Conservation (phyloP, 1,140 invertebrate genomes). For the Zeugodacus cucurbitae region DNA sequence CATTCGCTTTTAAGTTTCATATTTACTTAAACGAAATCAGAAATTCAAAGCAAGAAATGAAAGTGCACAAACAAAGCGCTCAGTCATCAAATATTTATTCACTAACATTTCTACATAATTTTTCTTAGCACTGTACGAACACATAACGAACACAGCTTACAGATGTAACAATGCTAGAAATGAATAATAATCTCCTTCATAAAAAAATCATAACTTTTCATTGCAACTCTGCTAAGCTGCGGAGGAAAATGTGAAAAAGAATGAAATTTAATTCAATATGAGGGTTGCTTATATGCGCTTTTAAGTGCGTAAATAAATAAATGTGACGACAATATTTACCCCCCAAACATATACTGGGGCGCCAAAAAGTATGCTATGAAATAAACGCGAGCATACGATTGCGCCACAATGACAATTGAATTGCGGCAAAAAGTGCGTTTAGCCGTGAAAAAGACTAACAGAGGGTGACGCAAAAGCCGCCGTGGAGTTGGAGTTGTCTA, state of each 20-base stretch:
- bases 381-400: background rate
- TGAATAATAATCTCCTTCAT: background rate
- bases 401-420: constrained; percentile 16
- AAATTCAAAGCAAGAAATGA: background rate
- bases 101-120: background rate
- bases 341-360: background rate
- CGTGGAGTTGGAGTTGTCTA: background rate
- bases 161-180: background rate
- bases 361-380: constrained; percentile 19
- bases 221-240: background rate
- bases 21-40: background rate
- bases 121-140: background rate
- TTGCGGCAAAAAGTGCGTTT: constrained; percentile 34
- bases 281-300: background rate
- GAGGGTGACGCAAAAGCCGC: background rate
- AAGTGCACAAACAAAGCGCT: background rate
- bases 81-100: background rate
- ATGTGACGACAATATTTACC: background rate
- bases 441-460: background rate
- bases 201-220: background rate
- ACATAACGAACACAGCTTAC: background rate
- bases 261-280: background rate
- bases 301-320: background rate
- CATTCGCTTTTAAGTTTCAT: background rate
- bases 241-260: background rate